These are phyloP conservation scores for Leptodactylus fuscus DNA, from an alignment of 2,113 vertebrate genomes.

Conservation along the genomic window DNA sequence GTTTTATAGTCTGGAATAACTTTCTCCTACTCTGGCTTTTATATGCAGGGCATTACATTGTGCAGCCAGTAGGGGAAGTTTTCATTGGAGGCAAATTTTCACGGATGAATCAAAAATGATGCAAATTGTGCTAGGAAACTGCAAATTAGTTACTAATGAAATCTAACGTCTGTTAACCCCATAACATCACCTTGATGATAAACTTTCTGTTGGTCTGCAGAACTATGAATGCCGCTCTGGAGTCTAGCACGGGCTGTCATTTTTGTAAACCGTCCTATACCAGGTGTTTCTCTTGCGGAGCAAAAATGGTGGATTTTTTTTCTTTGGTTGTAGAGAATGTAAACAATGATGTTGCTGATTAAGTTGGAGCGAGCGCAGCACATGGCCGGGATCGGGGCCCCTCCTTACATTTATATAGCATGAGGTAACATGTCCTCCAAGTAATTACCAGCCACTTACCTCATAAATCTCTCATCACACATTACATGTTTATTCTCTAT, in stretches of 20 bases:
- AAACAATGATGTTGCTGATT: not conserved
- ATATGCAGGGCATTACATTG: too few relatives aligned
- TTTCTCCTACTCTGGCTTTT: too few relatives aligned
- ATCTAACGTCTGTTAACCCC: not conserved
- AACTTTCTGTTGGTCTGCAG: too few relatives aligned
- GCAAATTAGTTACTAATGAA: not conserved
- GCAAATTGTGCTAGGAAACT: not conserved
- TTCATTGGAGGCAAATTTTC: too few relatives aligned
- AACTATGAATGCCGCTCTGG: too few relatives aligned
- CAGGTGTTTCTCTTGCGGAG: too few relatives aligned
- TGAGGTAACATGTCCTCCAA: slow-evolving; percentile 18
- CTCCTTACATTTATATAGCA: not conserved
- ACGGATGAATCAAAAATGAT: not conserved
- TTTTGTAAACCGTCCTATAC: too few relatives aligned
- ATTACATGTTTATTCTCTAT: not conserved
- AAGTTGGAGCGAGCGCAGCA: not conserved
- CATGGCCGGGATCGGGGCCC: not conserved
- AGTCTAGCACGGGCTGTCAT: too few relatives aligned
- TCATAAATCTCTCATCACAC: slow-evolving; percentile 1
- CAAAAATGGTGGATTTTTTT: too few relatives aligned
- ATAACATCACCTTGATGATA: too few relatives aligned
- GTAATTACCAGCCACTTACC: not conserved
- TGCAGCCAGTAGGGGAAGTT: too few relatives aligned
- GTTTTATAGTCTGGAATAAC: too few relatives aligned
- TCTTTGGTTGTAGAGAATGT: not conserved